Evolutionary conservation across 1,140 invertebrate species (phyloP), one percentile per base, ranked within the genome.

Genomic region (Araneus ventricosus): DNA sequence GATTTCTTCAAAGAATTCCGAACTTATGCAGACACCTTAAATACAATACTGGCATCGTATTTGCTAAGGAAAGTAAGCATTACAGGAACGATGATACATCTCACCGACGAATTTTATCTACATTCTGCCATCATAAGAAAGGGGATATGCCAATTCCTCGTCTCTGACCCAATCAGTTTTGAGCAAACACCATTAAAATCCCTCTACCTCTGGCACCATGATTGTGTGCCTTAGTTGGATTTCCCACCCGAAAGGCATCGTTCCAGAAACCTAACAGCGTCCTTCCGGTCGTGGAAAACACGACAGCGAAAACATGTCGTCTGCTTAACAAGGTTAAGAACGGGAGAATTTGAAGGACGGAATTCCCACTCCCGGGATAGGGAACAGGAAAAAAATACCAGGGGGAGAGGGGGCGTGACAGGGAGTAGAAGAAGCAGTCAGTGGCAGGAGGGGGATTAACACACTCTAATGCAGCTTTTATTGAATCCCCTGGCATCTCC

Each of bases 391-490:
- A 52, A 52, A 52, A 52, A 52, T 8, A 14, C 45, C 1, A 34
- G 20, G 14, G 27, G 67, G 34, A 17, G 27, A 34, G 30, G 30
- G 30, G 30, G 27, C 20, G 67, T 37, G 67, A 75, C 67, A 75
- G 27, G 14, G 10, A 27, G 61, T 24, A 63, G 24, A 63, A 63
- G 67, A 90, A 52, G 45, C 45, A 52, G 45, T 52, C 45, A 52
- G 45, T 52, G 45, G 45, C 45, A 52, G 45, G 45, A 14, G 45
- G 70, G 52, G 41, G 88, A 90, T 90, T 90, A 90, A 59, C 88
- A 82, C 88, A 82, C 88, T 79, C 88, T 90, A 90, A 90, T 90
- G 88, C 88, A 90, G 88, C 88, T 90, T 90, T 90, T 90, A 90
- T 90, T 90, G 88, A 90, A 90, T 90, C 88, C 79, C 70, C 14